Evolutionary conservation across 1,140 invertebrate species (phyloP).

Genomic region (Micrasema longulum): DNA sequence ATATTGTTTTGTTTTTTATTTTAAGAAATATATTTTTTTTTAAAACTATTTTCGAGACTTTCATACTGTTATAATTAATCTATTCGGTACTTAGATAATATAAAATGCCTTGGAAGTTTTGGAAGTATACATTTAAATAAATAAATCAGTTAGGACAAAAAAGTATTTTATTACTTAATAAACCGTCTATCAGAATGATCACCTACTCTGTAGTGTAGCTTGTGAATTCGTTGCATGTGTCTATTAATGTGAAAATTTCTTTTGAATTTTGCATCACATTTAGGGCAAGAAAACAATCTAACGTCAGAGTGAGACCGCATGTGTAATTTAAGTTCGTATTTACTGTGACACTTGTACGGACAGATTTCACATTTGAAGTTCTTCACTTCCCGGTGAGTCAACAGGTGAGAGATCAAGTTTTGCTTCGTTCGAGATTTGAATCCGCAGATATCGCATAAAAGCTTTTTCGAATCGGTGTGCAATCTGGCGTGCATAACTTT

Average conservation of each 20-base stretch:
- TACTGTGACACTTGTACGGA: constrained; percentile 59
- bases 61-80: no score
- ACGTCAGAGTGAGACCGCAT: constrained; percentile 67
- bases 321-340: constrained; percentile 61
- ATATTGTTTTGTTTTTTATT: no score
- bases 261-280: constrained; percentile 67
- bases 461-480: constrained; percentile 57
- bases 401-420: constrained; percentile 63
- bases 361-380: constrained; percentile 62
- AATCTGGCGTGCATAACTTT: constrained; percentile 62
- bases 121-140: no score
- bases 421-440: constrained; percentile 66
- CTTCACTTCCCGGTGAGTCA: constrained; percentile 64
- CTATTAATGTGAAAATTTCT: constrained; percentile 64
- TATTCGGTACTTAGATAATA: no score
- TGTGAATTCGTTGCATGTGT: constrained; percentile 63
- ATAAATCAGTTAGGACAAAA: no score
- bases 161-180: no score
- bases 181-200: constrained; percentile 54
- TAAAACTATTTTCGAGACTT: no score
- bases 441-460: constrained; percentile 65
- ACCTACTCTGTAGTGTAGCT: constrained; percentile 61
- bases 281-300: constrained; percentile 70
- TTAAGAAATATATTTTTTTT: no score
- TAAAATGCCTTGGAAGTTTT: no score